phyloP scores from a whole-genome alignment of 92 coral and sea anemone genomes.

The Metridium senile region DNA sequence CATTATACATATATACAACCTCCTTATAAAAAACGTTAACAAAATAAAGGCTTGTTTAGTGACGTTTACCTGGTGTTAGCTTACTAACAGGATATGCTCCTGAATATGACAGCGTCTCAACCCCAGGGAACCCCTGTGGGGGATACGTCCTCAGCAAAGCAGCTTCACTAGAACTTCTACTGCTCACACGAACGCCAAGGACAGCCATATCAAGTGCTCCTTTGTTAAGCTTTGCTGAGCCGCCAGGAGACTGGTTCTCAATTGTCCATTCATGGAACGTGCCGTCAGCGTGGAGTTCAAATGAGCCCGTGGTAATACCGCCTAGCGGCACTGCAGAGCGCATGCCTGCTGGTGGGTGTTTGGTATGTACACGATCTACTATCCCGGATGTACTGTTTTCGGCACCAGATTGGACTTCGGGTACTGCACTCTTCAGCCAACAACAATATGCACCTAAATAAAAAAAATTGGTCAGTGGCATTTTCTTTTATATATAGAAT shows the following conservation, averaged over 20 bases:
- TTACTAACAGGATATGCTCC: conserved; percentile 85
- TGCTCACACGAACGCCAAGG: conserved; percentile 74
- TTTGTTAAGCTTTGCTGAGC: conserved; percentile 88
- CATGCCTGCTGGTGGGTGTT: conserved; percentile 84
- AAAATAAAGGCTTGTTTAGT: background rate
- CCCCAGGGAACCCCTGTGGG: conserved; percentile 87
- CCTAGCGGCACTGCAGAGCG: conserved; percentile 93
- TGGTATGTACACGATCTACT: conserved; percentile 69
- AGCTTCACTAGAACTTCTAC: conserved; percentile 45
- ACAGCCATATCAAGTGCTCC: conserved; percentile 82
- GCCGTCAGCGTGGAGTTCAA: conserved; percentile 88
- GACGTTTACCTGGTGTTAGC: conserved; percentile 58
- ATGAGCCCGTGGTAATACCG: conserved; percentile 85
- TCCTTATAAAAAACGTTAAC: too few relatives aligned
- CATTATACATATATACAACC: too few relatives aligned
- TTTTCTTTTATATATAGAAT: too few relatives aligned
- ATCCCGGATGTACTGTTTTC: conserved; percentile 84
- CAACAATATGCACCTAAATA: conserved; percentile 72
- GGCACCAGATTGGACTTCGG: conserved; percentile 59
- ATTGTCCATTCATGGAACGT: conserved; percentile 92
- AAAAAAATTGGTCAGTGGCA: too few relatives aligned
- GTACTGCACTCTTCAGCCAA: conserved; percentile 91
- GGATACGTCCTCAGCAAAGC: conserved; percentile 78
- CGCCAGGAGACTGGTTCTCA: conserved; percentile 95
- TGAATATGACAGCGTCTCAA: conserved; percentile 76